Evolutionary conservation across 2,888 invertebrate species (phyloP).

Genomic region (Pachliopta kotzebuea): DNA sequence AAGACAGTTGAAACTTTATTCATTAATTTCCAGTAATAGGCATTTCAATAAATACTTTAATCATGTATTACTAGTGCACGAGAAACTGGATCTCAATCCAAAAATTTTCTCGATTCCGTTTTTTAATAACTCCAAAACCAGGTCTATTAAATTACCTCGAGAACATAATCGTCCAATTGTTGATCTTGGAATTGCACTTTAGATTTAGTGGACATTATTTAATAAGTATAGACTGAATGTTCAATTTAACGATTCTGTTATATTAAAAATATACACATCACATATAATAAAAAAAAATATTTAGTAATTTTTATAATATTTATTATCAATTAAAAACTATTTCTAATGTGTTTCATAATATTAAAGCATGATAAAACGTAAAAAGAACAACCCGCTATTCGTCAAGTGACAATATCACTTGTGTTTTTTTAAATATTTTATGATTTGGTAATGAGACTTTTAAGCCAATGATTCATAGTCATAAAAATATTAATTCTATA

Average conservation of each 20-base stretch:
- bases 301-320: neutral
- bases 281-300: neutral
- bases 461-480: too few relatives aligned
- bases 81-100: too few relatives aligned
- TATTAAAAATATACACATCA: neutral
- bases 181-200: conserved; percentile 74
- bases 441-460: too few relatives aligned
- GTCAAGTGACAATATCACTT: too few relatives aligned
- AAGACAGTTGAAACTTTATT: too few relatives aligned
- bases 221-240: neutral
- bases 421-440: neutral
- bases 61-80: too few relatives aligned
- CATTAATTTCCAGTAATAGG: too few relatives aligned
- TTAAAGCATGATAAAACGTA: neutral
- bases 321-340: neutral
- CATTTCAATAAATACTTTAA: too few relatives aligned
- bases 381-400: neutral
- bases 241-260: neutral
- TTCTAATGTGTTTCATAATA: neutral
- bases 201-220: conserved; percentile 53
- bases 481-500: too few relatives aligned
- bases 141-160: conserved; percentile 56
- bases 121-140: neutral
- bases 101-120: neutral
- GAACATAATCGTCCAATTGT: conserved; percentile 69